phyloP scores from a whole-genome alignment of 1,140 invertebrate species.

The Condylostylus longicornis region DNA sequence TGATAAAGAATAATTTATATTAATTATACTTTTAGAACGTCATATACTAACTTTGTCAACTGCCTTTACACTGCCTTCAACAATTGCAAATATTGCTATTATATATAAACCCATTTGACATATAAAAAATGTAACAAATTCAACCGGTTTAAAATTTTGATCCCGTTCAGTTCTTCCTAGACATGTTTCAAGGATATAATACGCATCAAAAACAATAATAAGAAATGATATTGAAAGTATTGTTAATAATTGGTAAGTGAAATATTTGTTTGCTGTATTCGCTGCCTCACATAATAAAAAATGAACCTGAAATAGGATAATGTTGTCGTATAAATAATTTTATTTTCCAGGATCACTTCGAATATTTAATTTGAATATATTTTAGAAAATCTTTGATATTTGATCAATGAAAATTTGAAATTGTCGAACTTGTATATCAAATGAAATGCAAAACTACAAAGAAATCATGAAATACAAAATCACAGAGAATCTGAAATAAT shows the following conservation, averaged over 20 bases:
- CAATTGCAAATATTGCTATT: slow-evolving; percentile 28
- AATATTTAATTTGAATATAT: not conserved
- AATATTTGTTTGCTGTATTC: slow-evolving; percentile 29
- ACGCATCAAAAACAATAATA: slow-evolving; percentile 30
- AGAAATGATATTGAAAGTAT: slow-evolving; percentile 30
- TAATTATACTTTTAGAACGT: not conserved
- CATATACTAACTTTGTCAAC: slow-evolving; percentile 18
- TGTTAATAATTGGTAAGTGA: slow-evolving; percentile 27
- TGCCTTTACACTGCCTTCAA: slow-evolving; percentile 27
- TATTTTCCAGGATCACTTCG: not conserved
- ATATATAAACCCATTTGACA: slow-evolving; percentile 30
- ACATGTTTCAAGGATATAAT: slow-evolving; percentile 29
- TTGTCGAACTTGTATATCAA: no score
- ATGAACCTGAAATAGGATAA: no score
- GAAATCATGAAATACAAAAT: not conserved
- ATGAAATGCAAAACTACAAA: not conserved
- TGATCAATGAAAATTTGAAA: no score
- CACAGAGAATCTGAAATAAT: not conserved
- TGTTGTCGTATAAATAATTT: not conserved
- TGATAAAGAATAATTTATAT: not conserved
- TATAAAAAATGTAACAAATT: slow-evolving; percentile 28
- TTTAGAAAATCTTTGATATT: no score
- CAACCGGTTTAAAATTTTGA: slow-evolving; percentile 27
- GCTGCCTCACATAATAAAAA: slow-evolving; percentile 29
- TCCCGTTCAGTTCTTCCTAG: slow-evolving; percentile 26